phyloP scores from a whole-genome alignment of 1,140 invertebrate genomes.

The Oncopodura yosiiana region DNA sequence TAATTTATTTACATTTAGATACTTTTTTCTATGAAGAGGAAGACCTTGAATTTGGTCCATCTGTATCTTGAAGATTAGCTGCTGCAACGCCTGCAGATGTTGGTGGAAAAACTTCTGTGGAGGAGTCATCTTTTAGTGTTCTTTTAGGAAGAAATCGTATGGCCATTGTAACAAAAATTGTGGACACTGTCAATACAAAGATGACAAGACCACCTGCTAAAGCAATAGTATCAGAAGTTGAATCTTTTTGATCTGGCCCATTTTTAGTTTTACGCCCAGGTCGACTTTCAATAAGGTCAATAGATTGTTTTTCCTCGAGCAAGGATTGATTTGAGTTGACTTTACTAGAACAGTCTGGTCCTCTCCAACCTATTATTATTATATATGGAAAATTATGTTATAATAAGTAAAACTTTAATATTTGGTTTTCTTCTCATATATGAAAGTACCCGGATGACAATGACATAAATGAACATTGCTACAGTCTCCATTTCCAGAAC shows the following conservation, averaged over 20 bases:
- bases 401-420: too few species aligned
- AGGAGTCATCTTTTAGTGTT: conserved; percentile 19
- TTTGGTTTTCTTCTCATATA: too few species aligned
- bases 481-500: conserved; percentile 88
- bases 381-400: too few species aligned
- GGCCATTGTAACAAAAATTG: conserved; percentile 23
- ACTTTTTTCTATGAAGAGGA: too few species aligned
- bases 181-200: conserved; percentile 23
- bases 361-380: too few species aligned
- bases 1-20: too few species aligned
- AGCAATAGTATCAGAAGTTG: conserved; percentile 13
- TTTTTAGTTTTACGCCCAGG: conserved; percentile 9
- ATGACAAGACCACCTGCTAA: conserved; percentile 11
- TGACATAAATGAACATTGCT: conserved; percentile 85
- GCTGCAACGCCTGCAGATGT: too few species aligned
- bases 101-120: conserved; percentile 3
- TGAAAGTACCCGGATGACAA: conserved; percentile 71
- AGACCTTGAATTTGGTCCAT: conserved; percentile 14
- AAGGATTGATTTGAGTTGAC: conserved; percentile 43
- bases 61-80: conserved; percentile 15
- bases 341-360: conserved; percentile 70
- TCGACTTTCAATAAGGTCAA: conserved; percentile 1
- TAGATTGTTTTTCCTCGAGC: conserved; percentile 40
- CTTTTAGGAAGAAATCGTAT: conserved; percentile 17
- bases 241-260: conserved; percentile 20